These are phyloP conservation scores for Drosophila orena DNA, from an alignment of 1,140 invertebrate species.

Conservation along the genomic window DNA sequence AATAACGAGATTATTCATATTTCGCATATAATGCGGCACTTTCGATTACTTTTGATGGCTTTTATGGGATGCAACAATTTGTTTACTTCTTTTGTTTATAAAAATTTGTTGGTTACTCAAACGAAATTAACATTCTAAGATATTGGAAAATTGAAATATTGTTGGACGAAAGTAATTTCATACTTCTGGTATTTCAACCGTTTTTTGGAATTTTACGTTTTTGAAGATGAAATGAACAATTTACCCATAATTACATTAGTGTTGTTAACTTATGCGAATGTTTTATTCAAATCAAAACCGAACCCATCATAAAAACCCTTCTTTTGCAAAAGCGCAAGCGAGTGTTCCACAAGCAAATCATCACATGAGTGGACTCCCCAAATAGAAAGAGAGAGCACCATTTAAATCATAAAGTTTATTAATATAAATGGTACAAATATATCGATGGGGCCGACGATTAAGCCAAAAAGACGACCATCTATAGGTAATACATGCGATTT, in stretches of 20 bases:
- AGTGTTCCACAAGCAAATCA: not conserved
- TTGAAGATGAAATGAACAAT: too few species aligned
- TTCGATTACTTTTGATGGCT: not conserved
- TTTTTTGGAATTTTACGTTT: too few species aligned
- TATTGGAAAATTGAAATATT: too few species aligned
- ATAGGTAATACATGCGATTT: slow-evolving; percentile 17
- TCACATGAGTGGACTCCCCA: not conserved
- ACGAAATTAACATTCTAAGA: not conserved
- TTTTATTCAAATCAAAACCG: too few species aligned
- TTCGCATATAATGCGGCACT: not conserved
- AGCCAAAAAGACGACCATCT: slow-evolving; percentile 22
- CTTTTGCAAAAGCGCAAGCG: not conserved
- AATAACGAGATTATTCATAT: not conserved
- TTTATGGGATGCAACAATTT: too few species aligned
- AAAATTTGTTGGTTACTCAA: not conserved
- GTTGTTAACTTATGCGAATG: too few species aligned
- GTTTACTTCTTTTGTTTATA: too few species aligned
- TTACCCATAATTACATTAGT: too few species aligned
- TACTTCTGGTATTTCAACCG: too few species aligned
- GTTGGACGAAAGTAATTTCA: too few species aligned
- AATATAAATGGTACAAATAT: slow-evolving; percentile 44
- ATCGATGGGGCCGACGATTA: slow-evolving; percentile 29
- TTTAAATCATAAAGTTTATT: slow-evolving; percentile 36
- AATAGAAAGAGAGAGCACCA: slow-evolving; percentile 7
- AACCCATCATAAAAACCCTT: not conserved